Conservation (phyloP, 1,140 invertebrate species). For the Berghia stephanieae region DNA sequence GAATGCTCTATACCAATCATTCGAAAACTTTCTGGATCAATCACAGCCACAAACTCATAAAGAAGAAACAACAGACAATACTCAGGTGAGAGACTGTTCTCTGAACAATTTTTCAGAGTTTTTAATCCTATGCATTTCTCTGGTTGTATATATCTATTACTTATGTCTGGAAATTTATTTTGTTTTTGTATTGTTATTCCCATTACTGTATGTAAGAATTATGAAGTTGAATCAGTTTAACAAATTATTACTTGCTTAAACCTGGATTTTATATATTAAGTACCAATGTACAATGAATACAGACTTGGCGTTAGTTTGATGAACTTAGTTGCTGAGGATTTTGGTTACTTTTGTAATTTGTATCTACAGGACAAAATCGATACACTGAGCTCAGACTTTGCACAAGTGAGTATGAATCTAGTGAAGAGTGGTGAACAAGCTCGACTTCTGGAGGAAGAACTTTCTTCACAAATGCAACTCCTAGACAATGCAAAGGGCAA, state of each 20-base stretch:
- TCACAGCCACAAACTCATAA: too few species aligned
- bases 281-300: not conserved
- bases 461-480: not conserved
- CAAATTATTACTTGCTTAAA: not conserved
- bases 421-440: not conserved
- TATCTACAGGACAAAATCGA: not conserved
- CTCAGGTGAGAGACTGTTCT: not conserved
- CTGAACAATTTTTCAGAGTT: not conserved
- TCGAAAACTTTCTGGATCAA: slow-evolving; percentile 49
- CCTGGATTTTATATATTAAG: not conserved
- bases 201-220: too few species aligned
- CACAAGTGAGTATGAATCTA: not conserved
- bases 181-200: too few species aligned
- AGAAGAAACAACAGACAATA: slow-evolving; percentile 21
- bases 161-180: too few species aligned
- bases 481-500: not conserved
- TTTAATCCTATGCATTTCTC: not conserved
- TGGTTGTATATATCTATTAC: too few species aligned
- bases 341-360: not conserved
- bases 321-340: too few species aligned
- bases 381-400: not conserved
- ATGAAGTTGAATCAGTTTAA: not conserved
- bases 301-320: too few species aligned
- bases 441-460: not conserved
- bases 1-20: slow-evolving; percentile 61